Base-by-base conservation (phyloP, 2,113 vertebrate species). In the Amphilophus citrinellus region DNA sequence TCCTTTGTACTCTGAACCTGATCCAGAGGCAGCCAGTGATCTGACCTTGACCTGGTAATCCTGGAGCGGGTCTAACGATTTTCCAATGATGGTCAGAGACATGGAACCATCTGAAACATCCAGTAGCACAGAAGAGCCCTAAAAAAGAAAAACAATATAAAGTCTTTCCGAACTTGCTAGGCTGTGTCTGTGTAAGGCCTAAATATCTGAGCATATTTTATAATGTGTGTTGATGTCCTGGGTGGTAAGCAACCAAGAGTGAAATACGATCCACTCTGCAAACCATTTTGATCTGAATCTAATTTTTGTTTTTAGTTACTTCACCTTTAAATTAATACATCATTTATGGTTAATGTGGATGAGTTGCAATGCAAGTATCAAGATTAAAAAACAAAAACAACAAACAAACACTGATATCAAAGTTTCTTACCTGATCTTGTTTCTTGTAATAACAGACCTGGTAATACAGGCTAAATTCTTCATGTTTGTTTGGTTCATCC, bases 11-110 rank as follows among this genome's bases (percentile, higher is more conserved):
- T 0, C 0, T 1, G 30, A 53, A 0, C 2, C 6, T 0, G 14
- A 0, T 1, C 0, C 15, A 0, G 37, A 9, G 7, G 1, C 6
- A 0, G 93, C 50, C 68, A 92, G 11, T 1, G 94, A 79, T 85
- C 95, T 85, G 24, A 96, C 91, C 77, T 75, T 87, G 61, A 92
- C 95, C 63, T 42, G 59, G 90, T 96, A 94, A 2, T 0, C 1
- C 60, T 93, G 91, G 30, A 81, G 88, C 1, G 93, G 83, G 14
- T 0, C 1, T 58, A 96, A 88, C 11, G 27, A 86, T 0, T 2
- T 3, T 10, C 22, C 15, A 22, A 3, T 83, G 27, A 96, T 83
- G 63, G 1, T n/a, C 8, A 78, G 3, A 1, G 22, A 86, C 2
- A 0, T n/a, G 8, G 59, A 77, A 0, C 60, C 86, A 15, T 18